Evolutionary conservation across 1,140 invertebrate species (phyloP).

Genomic region (Habropoda laboriosa): DNA sequence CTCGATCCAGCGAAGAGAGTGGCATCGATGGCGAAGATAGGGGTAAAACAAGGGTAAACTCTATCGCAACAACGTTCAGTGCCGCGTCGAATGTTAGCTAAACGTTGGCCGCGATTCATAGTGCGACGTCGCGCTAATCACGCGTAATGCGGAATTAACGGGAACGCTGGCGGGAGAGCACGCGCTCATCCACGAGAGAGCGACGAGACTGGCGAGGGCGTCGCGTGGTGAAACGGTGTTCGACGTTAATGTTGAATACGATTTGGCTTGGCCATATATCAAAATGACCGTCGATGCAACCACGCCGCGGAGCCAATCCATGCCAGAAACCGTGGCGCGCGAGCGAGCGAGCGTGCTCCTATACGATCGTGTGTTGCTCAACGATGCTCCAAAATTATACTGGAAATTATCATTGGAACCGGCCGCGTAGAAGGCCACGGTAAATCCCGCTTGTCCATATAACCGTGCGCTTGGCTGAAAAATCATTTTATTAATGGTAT

Average conservation of each 20-base stretch:
- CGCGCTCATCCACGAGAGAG: slow-evolving; percentile 4
- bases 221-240: slow-evolving; percentile 26
- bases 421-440: slow-evolving; percentile 19
- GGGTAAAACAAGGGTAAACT: no score
- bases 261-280: slow-evolving; percentile 43
- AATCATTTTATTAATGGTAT: slow-evolving; percentile 46
- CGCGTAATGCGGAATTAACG: slow-evolving; percentile 59
- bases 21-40: no score
- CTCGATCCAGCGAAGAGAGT: no score
- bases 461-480: not conserved
- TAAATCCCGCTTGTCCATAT: slow-evolving; percentile 23
- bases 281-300: slow-evolving; percentile 50
- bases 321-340: slow-evolving; percentile 45
- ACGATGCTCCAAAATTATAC: slow-evolving; percentile 48
- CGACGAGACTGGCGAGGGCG: not conserved
- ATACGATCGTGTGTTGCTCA: slow-evolving; percentile 9
- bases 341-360: no score
- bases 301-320: slow-evolving; percentile 47
- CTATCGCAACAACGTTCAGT: not conserved
- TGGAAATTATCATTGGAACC: slow-evolving; percentile 43
- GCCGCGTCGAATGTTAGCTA: not conserved
- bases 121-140: slow-evolving; percentile 40
- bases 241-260: slow-evolving; percentile 55
- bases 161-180: slow-evolving; percentile 6
- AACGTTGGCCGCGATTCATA: not conserved